Evolutionary conservation across 2,113 vertebrate genomes (phyloP), one percentile per base, ranked within the genome.

Genomic region (Arenaria interpres): DNA sequence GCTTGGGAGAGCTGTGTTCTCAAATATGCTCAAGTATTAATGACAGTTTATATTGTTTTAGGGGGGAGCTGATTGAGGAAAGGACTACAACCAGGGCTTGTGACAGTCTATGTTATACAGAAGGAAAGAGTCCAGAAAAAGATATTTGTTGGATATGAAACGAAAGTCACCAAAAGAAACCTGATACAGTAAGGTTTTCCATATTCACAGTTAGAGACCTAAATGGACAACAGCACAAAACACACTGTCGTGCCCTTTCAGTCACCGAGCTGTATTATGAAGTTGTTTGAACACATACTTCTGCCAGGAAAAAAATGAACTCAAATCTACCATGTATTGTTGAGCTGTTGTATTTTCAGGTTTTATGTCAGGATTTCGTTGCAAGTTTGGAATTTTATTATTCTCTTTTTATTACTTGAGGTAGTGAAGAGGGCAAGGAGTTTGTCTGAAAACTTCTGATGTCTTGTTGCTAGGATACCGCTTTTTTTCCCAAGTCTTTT

Each of bases 381-480:
- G 12, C 33, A 72, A 89, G 50, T 75, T 96, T 81, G 57, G 27
- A 89, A 87, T 93, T 84, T 68, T 85, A 68, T 88, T 86, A 69
- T 72, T 94, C 45, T 90, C 30, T 60, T 90, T 93, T 92, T 85
- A 90, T 86, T 86, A 64, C 60, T 68, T 89, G 59, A 92, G 51
- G 74, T 33, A 82, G 50, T 43, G 63, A 84, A 88, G 46, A 37
- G 56, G 22, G 18, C 0, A 2, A 93, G 62, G 32, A 82, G 45
- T 59, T 93, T 64, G 51, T 35, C 20, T 71, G 43, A 81, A 94
- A 94, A 87, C 28, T 96, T 93, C 64, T 78, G 35, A 72, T 62
- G 12, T 76, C 27, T 95, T 9, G 83, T 96, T 95, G 83, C 94
- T 93, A 92, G 68, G 94, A 90, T 83, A 96, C 62, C 3, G 5